Evolutionary conservation across 2,888 invertebrate species (phyloP).

Genomic region (Cephus nigrinus): DNA sequence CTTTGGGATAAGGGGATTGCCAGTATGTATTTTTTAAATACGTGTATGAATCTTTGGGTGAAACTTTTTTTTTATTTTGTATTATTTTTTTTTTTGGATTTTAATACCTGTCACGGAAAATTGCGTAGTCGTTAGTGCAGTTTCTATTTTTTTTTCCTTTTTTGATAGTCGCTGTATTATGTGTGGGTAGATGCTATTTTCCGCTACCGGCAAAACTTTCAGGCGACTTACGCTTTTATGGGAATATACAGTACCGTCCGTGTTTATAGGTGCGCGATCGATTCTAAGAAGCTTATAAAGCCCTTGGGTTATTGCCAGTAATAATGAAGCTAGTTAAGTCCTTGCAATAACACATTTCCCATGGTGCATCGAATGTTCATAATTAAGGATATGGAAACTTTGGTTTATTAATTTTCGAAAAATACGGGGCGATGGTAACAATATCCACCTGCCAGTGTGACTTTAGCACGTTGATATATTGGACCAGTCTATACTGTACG

Average conservation of each 20-base stretch:
- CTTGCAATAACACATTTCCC: conserved; percentile 15
- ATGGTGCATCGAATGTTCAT: conserved; percentile 13
- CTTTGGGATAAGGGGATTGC: neutral
- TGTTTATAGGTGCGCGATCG: conserved; percentile 9
- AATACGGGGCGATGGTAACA: neutral
- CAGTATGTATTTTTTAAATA: too few relatives aligned
- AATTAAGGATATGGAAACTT: conserved; percentile 10
- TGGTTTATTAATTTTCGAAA: neutral
- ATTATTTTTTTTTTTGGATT: too few relatives aligned
- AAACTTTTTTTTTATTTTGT: too few relatives aligned
- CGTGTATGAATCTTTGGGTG: too few relatives aligned
- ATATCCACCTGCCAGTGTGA: neutral
- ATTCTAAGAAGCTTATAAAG: conserved; percentile 19
- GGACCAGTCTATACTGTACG: too few relatives aligned
- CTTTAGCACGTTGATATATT: neutral
- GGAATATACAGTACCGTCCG: neutral
- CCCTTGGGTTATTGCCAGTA: conserved; percentile 18
- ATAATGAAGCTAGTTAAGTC: conserved; percentile 21
- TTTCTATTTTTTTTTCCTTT: neutral
- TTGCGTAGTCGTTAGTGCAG: too few relatives aligned
- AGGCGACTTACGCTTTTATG: neutral
- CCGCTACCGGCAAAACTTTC: neutral
- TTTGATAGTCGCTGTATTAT: neutral
- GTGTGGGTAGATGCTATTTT: neutral
- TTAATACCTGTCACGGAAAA: neutral